Percentiles rank a stretch among this genome's conserved stretches.
phyloP scores from a whole-genome alignment of 1,140 invertebrate genomes.

The Pinna nobilis region DNA sequence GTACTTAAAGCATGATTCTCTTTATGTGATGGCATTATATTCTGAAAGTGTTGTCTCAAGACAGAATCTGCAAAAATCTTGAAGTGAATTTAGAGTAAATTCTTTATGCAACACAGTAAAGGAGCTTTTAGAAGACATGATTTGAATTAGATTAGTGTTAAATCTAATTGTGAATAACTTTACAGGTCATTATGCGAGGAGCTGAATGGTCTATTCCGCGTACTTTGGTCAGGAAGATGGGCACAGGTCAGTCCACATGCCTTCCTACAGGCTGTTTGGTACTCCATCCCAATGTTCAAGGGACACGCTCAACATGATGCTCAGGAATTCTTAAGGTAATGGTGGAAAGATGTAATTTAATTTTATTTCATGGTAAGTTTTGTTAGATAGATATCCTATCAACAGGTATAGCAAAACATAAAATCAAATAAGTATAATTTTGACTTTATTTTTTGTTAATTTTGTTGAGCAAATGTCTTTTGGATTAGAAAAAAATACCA shows the following conservation, averaged over 20 bases:
- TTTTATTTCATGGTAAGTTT: neutral
- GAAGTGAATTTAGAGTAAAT: no score
- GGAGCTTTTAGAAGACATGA: no score
- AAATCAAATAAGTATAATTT: neutral
- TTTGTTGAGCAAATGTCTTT: no score
- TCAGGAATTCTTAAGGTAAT: slow-evolving; percentile 72
- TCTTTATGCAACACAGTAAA: no score
- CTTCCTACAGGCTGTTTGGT: slow-evolving; percentile 68
- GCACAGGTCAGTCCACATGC: slow-evolving; percentile 71
- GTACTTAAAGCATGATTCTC: no score
- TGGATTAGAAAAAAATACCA: no score
- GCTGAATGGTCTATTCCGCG: slow-evolving; percentile 66
- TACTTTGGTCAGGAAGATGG: slow-evolving; percentile 71
- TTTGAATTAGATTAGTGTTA: neutral
- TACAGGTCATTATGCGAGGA: slow-evolving; percentile 68
- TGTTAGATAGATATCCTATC: no score
- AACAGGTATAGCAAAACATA: neutral
- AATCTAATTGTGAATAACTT: neutral
- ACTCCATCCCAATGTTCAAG: slow-evolving; percentile 67
- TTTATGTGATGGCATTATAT: no score
- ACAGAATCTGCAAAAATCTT: no score
- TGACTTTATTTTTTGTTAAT: no score
- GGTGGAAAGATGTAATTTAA: slow-evolving; percentile 11
- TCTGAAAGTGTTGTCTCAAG: no score
- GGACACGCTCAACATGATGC: slow-evolving; percentile 73